These are phyloP conservation scores for Notodromas monacha DNA, from an alignment of 2,888 invertebrate species.

Conservation along the genomic window DNA sequence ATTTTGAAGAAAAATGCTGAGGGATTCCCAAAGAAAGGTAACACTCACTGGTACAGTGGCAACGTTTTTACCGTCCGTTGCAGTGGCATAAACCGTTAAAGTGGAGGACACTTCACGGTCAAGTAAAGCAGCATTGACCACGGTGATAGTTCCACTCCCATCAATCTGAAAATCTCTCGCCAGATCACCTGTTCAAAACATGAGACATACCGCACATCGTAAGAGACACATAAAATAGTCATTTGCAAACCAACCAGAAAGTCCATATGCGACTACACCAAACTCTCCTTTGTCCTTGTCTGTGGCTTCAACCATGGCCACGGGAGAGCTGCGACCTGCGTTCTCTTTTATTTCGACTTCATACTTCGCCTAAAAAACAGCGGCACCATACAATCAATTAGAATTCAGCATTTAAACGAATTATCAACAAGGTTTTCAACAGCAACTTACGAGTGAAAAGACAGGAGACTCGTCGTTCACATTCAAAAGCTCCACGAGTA, in stretches of 20 bases:
- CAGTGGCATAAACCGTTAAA: constrained; percentile 12
- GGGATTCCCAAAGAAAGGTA: too few species aligned
- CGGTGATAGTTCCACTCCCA: background rate
- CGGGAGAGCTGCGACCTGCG: background rate
- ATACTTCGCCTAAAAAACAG: background rate
- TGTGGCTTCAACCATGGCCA: background rate
- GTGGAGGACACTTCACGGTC: background rate
- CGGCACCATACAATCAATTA: background rate
- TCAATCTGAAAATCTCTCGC: background rate
- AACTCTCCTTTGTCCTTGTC: constrained; percentile 1
- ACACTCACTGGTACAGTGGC: too few species aligned
- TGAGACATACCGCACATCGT: background rate
- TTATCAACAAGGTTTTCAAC: background rate
- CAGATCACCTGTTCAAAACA: background rate
- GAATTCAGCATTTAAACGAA: background rate
- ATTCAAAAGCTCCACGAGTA: background rate
- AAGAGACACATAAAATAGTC: background rate
- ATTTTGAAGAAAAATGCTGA: too few species aligned
- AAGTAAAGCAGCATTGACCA: background rate
- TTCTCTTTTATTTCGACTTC: background rate
- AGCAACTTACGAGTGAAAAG: constrained; percentile 29
- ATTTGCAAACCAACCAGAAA: background rate
- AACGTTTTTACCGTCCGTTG: constrained; percentile 67
- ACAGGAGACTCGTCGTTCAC: constrained; percentile 18
- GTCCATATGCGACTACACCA: background rate